These are phyloP conservation scores for Phoxinus phoxinus DNA, from an alignment of 2,113 vertebrate species.

Conservation along the genomic window DNA sequence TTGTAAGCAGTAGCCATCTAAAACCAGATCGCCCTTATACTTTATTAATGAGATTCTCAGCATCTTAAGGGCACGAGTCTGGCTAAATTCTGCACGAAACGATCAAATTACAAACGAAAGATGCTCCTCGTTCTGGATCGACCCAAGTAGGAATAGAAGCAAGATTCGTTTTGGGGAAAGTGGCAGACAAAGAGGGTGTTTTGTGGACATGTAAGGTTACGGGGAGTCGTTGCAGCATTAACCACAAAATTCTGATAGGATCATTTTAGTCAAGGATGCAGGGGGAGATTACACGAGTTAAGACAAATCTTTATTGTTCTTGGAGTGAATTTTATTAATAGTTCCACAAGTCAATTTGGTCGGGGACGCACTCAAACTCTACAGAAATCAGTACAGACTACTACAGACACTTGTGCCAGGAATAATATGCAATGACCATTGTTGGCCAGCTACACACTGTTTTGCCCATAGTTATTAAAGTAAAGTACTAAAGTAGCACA, in stretches of 20 bases:
- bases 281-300: conserved; percentile 26
- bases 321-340: conserved; percentile 54
- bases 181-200: conserved; percentile 31
- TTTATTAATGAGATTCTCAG: background rate
- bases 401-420: background rate
- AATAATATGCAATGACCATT: background rate
- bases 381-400: background rate
- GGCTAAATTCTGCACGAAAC: background rate
- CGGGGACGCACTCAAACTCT: background rate
- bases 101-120: background rate
- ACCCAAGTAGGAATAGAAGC: background rate
- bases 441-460: background rate
- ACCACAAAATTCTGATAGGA: conserved; percentile 48
- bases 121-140: background rate
- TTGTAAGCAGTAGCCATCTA: background rate
- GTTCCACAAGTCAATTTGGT: background rate
- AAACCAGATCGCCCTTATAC: background rate
- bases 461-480: background rate
- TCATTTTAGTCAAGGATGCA: conserved; percentile 72
- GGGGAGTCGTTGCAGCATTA: conserved; percentile 47
- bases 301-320: conserved; percentile 38
- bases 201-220: conserved; percentile 64
- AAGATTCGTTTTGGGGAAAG: background rate
- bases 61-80: conserved; percentile 16
- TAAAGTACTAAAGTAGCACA: background rate